Base-by-base conservation (phyloP, 2,888 invertebrate species). In the Pandemis corylana region DNA sequence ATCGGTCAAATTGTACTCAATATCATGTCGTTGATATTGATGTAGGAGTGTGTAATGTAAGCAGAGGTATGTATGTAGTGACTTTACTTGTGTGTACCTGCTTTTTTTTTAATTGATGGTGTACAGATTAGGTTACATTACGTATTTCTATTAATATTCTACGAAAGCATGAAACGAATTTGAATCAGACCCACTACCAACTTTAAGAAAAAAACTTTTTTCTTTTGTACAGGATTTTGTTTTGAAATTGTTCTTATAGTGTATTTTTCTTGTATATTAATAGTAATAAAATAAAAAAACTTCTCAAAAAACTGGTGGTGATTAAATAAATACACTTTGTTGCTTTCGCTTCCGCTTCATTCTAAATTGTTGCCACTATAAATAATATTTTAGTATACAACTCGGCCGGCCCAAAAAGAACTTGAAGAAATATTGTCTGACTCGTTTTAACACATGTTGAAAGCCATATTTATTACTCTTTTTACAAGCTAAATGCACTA, bases 381-480 rank as follows among this genome's bases (percentile, higher is more conserved):
- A 90, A 83, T 87, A 88, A 81, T 76, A 78, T 80, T 78, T 78
- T 78, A 80, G 72, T 82, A 10, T 28, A 51, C 69, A 41, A 15
- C n/a, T 59, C 49, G 42, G 61, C n/a, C 72, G 53, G 65, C 62
- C 62, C 70, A 74, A 64, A 75, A 67, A 75, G 75, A 75, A 70
- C 46, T 82, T 80, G 82, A 83, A 83, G 82, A 87, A 85, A 84
- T 88, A 90, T 92, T 87, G 84, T 87, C 92, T 86, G 86, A 87
- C 93, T 94, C 94, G 87, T 90, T 94, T 91, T 90, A 90, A 88
- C 93, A 90, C 91, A 92, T 90, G 93, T 88, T 84, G 85, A 93
- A 90, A 90, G 83, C 87, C 86, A 92, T 92, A 92, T 93, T 92
- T 91, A 92, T 92, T 88, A 90, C 93, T 92, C 93, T 93, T 93